Evolutionary conservation across 2,888 invertebrate species (phyloP).

Genomic region (Iselma pallidipennis): DNA sequence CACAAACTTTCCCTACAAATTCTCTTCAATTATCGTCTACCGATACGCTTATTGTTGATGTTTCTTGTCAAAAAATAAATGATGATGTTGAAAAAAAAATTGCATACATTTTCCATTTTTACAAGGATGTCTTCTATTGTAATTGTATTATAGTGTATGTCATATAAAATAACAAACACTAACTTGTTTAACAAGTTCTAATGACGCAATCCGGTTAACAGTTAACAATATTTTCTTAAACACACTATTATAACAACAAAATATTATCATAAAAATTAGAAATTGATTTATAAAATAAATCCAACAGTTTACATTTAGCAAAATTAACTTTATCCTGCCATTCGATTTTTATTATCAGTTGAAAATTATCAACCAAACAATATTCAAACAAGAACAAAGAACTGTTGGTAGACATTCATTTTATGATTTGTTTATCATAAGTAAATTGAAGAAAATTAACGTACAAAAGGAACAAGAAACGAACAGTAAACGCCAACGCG

Average conservation of each 20-base stretch:
- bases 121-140: not conserved
- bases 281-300: too few relatives aligned
- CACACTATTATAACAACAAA: not conserved
- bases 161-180: not conserved
- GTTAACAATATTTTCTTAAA: not conserved
- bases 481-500: not conserved
- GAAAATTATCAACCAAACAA: too few relatives aligned
- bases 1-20: not conserved
- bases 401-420: not conserved
- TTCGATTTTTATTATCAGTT: too few relatives aligned
- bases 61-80: not conserved
- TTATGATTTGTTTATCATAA: not conserved
- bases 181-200: not conserved
- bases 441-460: not conserved
- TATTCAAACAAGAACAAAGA: not conserved
- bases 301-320: not conserved
- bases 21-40: not conserved
- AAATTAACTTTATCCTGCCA: not conserved
- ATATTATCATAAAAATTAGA: not conserved
- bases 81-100: not conserved
- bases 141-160: not conserved
- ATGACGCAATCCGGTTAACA: not conserved
- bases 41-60: too few relatives aligned
- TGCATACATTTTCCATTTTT: not conserved
- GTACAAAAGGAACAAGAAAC: not conserved